phyloP scores from a whole-genome alignment of 2,888 invertebrate genomes.

The Eustalomyia histrio region DNA sequence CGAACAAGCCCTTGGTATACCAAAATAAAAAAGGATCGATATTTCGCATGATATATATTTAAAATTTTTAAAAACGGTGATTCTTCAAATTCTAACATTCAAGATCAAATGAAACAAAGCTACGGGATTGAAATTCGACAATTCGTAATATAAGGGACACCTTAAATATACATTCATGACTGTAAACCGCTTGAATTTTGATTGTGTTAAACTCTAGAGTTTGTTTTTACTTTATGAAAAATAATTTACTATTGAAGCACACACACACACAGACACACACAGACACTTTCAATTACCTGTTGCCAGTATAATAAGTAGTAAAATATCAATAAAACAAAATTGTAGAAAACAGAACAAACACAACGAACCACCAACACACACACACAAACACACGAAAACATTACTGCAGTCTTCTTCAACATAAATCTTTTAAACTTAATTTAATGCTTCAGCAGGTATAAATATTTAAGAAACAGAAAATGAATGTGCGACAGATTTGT shows the following conservation, averaged over 20 bases:
- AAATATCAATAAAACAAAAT: neutral
- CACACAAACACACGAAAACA: neutral
- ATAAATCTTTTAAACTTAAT: slow-evolving; percentile 50
- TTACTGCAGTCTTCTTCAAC: neutral
- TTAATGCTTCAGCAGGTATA: slow-evolving; percentile 46
- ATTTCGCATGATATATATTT: too few species aligned
- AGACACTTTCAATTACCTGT: too few species aligned
- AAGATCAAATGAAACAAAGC: too few species aligned
- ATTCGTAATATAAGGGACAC: too few species aligned
- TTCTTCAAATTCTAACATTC: too few species aligned
- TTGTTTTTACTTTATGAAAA: slow-evolving; percentile 10
- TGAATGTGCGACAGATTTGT: neutral
- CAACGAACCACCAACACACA: neutral
- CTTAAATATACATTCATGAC: too few species aligned
- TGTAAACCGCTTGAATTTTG: too few species aligned
- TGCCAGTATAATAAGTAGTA: slow-evolving; percentile 27
- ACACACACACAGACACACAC: too few species aligned
- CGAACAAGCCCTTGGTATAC: too few species aligned
- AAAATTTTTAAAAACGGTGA: too few species aligned
- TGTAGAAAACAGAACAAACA: neutral
- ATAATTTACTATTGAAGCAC: slow-evolving; percentile 24
- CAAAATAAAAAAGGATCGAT: too few species aligned
- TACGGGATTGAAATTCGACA: too few species aligned
- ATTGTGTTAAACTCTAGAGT: neutral
- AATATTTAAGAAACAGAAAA: slow-evolving; percentile 14